A percentile compares a stretch with the other conserved stretches of the same genome.
These are phyloP conservation scores for Porites cylindrica DNA, from an alignment of 92 coral and sea anemone species.

Conservation along the genomic window DNA sequence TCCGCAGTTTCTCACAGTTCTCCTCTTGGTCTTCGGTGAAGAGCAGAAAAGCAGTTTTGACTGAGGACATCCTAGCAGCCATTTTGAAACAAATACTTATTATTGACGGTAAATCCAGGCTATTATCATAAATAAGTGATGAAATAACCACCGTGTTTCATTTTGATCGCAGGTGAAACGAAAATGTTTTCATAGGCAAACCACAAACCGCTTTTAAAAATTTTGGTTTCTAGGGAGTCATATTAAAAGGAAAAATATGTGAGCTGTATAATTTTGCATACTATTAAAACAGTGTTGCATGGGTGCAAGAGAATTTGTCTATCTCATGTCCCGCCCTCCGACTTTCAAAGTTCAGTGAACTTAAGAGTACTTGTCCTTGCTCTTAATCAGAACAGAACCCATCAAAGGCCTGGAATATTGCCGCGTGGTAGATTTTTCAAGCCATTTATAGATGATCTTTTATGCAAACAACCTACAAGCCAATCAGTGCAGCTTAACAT, in stretches of 20 bases:
- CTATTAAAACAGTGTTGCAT: too few species aligned
- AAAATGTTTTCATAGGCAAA: neutral
- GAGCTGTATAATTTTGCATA: neutral
- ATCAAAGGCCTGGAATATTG: too few species aligned
- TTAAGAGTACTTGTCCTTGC: too few species aligned
- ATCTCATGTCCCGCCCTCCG: too few species aligned
- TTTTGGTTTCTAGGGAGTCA: neutral
- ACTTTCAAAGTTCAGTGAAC: too few species aligned
- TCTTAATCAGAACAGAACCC: too few species aligned
- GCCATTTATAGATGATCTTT: too few species aligned
- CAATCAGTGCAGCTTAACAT: too few species aligned
- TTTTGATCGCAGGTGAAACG: constrained; percentile 13
- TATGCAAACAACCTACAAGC: too few species aligned
- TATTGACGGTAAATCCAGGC: neutral
- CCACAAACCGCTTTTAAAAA: constrained; percentile 14
- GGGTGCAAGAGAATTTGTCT: too few species aligned
- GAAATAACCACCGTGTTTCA: neutral
- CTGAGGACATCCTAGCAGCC: constrained; percentile 14
- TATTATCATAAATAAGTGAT: constrained; percentile 16
- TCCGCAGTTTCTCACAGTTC: constrained; percentile 74
- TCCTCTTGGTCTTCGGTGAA: constrained; percentile 73
- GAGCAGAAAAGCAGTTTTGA: constrained; percentile 70
- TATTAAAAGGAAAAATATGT: neutral
- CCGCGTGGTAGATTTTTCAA: too few species aligned
- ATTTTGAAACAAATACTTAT: constrained; percentile 3